Percentiles rank a stretch among this genome's conserved stretches.
These are phyloP conservation scores for Drosophila kikkawai DNA, from an alignment of 1,140 invertebrate genomes.

Conservation along the genomic window DNA sequence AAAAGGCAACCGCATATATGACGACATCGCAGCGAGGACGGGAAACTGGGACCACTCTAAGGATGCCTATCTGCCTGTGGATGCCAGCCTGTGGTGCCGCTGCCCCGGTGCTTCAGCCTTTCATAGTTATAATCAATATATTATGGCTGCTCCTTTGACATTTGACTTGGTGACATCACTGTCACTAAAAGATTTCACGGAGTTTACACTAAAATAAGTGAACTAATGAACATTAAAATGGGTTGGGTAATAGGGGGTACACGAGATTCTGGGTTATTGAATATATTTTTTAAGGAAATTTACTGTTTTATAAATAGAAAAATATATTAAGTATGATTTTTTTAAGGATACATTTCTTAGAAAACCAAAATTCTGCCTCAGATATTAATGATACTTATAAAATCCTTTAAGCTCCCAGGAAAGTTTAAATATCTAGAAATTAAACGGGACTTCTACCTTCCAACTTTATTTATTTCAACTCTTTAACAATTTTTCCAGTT, in stretches of 20 bases:
- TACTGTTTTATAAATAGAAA: not conserved
- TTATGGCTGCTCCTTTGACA: slow-evolving; percentile 68
- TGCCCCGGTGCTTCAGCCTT: slow-evolving; percentile 24
- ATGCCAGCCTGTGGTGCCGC: not conserved
- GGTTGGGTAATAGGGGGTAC: not conserved
- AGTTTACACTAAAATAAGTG: not conserved
- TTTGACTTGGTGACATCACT: slow-evolving; percentile 70
- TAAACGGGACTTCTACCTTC: too few relatives aligned
- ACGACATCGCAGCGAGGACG: slow-evolving; percentile 40
- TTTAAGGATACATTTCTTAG: not conserved
- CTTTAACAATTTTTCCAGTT: not conserved
- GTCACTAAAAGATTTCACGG: slow-evolving; percentile 55
- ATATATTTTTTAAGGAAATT: too few relatives aligned
- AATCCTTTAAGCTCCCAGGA: not conserved
- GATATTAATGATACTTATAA: not conserved
- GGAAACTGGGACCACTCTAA: slow-evolving; percentile 6
- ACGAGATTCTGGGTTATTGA: not conserved
- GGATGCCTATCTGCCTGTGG: slow-evolving; percentile 22
- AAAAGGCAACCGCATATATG: slow-evolving; percentile 80
- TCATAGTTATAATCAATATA: slow-evolving; percentile 81
- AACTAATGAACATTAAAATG: not conserved
- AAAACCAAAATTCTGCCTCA: too few relatives aligned
- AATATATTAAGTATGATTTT: accelerated
- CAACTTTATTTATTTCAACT: not conserved
- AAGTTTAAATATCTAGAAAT: too few relatives aligned